Evolutionary conservation across 2,888 invertebrate species (phyloP), one percentile per base, ranked within the genome.

Genomic region (Ypsolopha scabrella): DNA sequence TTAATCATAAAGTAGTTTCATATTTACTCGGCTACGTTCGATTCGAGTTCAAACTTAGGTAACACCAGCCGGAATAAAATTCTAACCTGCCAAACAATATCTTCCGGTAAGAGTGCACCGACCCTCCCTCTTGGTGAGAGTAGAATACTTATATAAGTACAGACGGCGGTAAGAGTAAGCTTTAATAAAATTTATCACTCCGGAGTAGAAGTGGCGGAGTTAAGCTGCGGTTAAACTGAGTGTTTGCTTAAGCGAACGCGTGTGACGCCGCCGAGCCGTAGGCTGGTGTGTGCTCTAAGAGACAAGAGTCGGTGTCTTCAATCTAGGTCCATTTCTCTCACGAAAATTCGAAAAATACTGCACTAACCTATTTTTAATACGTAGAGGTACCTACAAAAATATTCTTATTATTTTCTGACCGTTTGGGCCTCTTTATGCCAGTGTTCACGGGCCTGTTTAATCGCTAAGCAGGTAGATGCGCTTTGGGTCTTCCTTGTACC

Each of bases 141-240:
- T 3, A 4, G 24, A 2, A 24, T 24, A 24, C 24, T 24, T 24
- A 24, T 24, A 24, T 24, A 24, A 24, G 24, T 24, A 24, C 24
- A 24, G 24, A 24, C 24, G 4, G 24, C 24, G 24, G 24, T 4
- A 24, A 24, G 24, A 24, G 24, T 24, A 24, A 24, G 62, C 53
- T 65, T 67, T 63, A 64, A 68, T 67, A 65, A 69, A 72, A 70
- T 72, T 68, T 65, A 65, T 71, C 67, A 64, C 60, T 65, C 55
- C 61, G 63, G 68, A 61, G 59, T 63, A 68, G 58, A 68, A 70
- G 70, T 68, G 66, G 61, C 57, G 59, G 63, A 24, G 24, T 63
- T 71, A 71, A 73, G 72, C 72, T 65, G 63, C 60, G 66, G 70
- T 69, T 71, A 72, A 65, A 75, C 70, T 73, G 70, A 67, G 67